Evolutionary conservation across 2,797 vertebrate species (phyloP), one percentile per base, ranked within the genome.

Genomic region (Semaprochilodus insignis): DNA sequence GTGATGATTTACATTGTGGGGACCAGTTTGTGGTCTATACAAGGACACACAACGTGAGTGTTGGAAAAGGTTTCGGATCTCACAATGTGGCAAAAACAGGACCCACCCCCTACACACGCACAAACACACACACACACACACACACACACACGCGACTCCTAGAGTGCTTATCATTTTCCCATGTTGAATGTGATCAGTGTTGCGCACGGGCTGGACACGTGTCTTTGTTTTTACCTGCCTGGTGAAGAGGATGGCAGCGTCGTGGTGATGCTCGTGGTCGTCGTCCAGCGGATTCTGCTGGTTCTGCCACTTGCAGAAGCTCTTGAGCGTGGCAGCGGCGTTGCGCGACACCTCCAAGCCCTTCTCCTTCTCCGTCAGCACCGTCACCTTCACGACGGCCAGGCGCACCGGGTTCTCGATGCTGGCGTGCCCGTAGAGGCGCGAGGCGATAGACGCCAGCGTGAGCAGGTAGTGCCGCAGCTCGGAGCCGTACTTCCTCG

Each of bases 221-320:
- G 51, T 52, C 15, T 62, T 54, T 75, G 88, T 94, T 97, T 89
- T 94, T 98, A 99, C 98, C 97, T 99, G 97, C 79, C 98, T 96
- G 87, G 98, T 99, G 94, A 99, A 99, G 91, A 99, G 96, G 90
- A 99, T 97, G 88, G 98, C 98, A 0, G 97, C 98, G 2, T 99
- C 98, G 0, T 99, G 96, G 88, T 99, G 97, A n/a, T 97, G 95
- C 8, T 95, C 95, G 1, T 98, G 96, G 78, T 97, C 95, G 0
- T 98, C 97, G 0, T 96, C 97, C 67, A 97, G 94, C 44, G 95
- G 96, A 91, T 98, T 99, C 86, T 97, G 97, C 83, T 98, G 97
- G 87, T 98, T 97, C 91, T 99, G 98, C 98, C 98, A 99, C 93
- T 97, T 99, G 92, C 98, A 99, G 89, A 99, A 99, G 93, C 96